Base-by-base conservation (phyloP, 2,888 invertebrate species). In the Drosophila maculinotata region DNA sequence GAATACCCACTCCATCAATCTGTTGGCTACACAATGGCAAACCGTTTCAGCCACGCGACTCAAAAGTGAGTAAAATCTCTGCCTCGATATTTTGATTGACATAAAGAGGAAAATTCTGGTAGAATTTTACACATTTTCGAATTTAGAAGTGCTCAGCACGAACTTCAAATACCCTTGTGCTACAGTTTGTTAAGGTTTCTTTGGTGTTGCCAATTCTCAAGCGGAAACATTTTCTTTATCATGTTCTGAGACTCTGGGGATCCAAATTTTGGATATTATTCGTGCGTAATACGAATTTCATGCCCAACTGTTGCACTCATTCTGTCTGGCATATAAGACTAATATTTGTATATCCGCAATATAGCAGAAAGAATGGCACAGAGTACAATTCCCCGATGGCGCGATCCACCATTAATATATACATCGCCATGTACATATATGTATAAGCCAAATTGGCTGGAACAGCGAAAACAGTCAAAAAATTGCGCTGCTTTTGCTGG, bases 21-120 rank as follows among this genome's bases (percentile, higher is more conserved):
- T 92, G 92, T 69, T 96, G 95, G 95, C 92, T 93, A 62, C 94
- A 95, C 83, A 94, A 96, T 91, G 94, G 94, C 72, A 94, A 94
- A 87, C 92, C 93, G 31, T 92, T 94, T 76, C 93, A 94, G 88
- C 93, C 93, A 28, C 92, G 93, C 54, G 94, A 94, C 85, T 90
- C 93, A 41, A 94, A 94, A 92, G 95, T 95, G 91, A 92, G 92
- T 90, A 38, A 5, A 28, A 14, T 3, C 17, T 14, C 9, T 15
- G 2, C 10, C n/a, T n/a, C n/a, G n/a, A n/a, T n/a, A n/a, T n/a
- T 15, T 12, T 49, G 12, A 26, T 14, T 26, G 14, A 15, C 10
- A 23, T 7, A n/a, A 35, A 23, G 12, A 12, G 4, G 14, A 9
- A 26, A 31, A 3, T 25, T 36, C 7, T 35, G 17, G 17, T 10